Base-by-base conservation (phyloP, 2,888 invertebrate genomes). In the Apeira syringaria region DNA sequence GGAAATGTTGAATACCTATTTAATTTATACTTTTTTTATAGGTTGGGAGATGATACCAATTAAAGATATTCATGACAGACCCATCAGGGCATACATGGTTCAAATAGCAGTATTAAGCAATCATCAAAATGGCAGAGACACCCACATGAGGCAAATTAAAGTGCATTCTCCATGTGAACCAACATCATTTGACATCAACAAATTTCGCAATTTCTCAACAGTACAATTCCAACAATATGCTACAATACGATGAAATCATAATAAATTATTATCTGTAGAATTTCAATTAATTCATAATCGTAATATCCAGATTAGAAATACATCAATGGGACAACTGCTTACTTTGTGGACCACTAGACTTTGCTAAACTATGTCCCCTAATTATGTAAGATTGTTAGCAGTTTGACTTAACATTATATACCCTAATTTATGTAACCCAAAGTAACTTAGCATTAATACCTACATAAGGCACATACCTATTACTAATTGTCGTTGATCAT, bases 41-140 rank as follows among this genome's bases (percentile, higher is more conserved):
- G 99, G 99, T 22, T 99, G 99, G 99, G 96, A 99, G 28, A 94
- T 96, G 67, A 95, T 98, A 64, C 96, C 97, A 20, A 94, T 98
- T 22, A 97, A 96, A 81, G 97, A 98, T 74, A 94, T 95, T 32
- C 93, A 94, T 57, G 96, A 97, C 24, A 93, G 95, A 58, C 96
- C 97, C 1, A 95, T 99, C 31, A 92, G 98, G 61, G 98, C 99
- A 8, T 99, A 98, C 72, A 98, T 98, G 96, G 94, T 99, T 37
- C 98, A 99, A 84, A 96, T 99, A 59, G 98, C 98, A 9, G 97
- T 99, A 0, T 93, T 99, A 29, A 97, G 98, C 60, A 99, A 99
- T 83, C 99, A 99, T 82, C 99, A 99, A 79, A 99, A 99, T 86
- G 99, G 99, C 2, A 89, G 99, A 50, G 99, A 99, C 73, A 99